phyloP scores from a whole-genome alignment of 2,888 invertebrate genomes.

The Helicoverpa assulta region DNA sequence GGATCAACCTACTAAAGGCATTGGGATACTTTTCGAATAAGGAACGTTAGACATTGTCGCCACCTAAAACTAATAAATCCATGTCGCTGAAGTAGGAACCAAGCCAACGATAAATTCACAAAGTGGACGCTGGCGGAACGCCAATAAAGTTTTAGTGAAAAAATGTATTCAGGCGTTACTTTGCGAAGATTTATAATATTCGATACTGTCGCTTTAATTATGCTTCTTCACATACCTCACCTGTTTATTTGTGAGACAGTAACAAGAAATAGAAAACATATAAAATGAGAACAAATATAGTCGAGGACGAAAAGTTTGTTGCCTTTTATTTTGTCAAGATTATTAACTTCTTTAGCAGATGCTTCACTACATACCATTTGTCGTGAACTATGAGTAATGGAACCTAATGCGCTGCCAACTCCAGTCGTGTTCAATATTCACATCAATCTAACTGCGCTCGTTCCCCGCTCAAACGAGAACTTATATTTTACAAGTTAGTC shows the following conservation, averaged over 20 bases:
- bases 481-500: conserved; percentile 18
- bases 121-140: conserved; percentile 6
- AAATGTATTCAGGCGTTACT: conserved; percentile 1
- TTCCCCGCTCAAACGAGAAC: conserved; percentile 4
- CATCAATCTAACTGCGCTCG: conserved; percentile 8
- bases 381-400: conserved; percentile 25
- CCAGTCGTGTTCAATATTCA: conserved; percentile 13
- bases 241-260: not conserved
- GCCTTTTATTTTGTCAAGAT: not conserved
- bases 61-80: not conserved
- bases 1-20: not conserved
- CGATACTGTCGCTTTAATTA: not conserved
- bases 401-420: conserved; percentile 23
- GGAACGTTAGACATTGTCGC: not conserved
- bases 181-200: not conserved
- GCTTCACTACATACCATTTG: not conserved
- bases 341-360: conserved; percentile 14
- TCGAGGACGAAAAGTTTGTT: too few species aligned
- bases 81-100: not conserved
- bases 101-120: conserved; percentile 7
- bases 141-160: conserved; percentile 9
- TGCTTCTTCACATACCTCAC: not conserved
- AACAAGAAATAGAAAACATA: not conserved
- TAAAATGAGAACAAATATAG: not conserved
- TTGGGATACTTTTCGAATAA: not conserved